These are phyloP conservation scores for Paracyclopina nana DNA, from an alignment of 1,140 invertebrate genomes.

Conservation along the genomic window DNA sequence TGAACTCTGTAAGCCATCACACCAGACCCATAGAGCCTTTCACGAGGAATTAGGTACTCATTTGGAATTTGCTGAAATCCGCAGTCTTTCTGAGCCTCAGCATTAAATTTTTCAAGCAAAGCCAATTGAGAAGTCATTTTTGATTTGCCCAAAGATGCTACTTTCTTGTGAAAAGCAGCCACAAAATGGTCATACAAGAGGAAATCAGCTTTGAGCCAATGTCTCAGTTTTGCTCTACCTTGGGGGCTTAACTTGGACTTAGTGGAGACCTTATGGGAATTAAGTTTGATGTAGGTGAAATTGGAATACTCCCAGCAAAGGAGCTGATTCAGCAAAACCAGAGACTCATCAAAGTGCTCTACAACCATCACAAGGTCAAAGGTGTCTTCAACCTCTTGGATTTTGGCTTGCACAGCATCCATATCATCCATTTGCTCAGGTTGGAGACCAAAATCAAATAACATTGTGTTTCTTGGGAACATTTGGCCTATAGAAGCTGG, in stretches of 20 bases:
- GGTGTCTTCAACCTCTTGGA: conserved; percentile 25
- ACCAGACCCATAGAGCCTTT: no score
- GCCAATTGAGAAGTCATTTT: background rate
- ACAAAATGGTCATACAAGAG: background rate
- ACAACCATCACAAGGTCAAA: conserved; percentile 34
- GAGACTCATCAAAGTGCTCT: conserved; percentile 33
- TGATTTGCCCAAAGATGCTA: background rate
- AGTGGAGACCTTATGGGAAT: conserved; percentile 20
- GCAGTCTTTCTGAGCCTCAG: no score
- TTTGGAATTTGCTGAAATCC: no score
- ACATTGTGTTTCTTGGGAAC: conserved; percentile 25
- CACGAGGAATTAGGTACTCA: no score
- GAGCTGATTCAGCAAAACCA: conserved; percentile 29
- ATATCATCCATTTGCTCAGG: conserved; percentile 13
- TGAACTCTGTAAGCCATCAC: no score
- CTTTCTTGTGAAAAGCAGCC: background rate
- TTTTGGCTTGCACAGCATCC: conserved; percentile 16
- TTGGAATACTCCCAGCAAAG: conserved; percentile 32
- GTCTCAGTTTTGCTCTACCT: background rate
- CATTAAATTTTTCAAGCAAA: no score
- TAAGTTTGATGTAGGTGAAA: conserved; percentile 27
- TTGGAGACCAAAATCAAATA: conserved; percentile 22
- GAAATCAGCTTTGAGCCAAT: background rate
- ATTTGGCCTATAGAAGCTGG: conserved; percentile 19
- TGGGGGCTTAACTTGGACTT: background rate